Base-by-base conservation (phyloP, 2,888 invertebrate genomes). In the Tetheella fluctuosa region DNA sequence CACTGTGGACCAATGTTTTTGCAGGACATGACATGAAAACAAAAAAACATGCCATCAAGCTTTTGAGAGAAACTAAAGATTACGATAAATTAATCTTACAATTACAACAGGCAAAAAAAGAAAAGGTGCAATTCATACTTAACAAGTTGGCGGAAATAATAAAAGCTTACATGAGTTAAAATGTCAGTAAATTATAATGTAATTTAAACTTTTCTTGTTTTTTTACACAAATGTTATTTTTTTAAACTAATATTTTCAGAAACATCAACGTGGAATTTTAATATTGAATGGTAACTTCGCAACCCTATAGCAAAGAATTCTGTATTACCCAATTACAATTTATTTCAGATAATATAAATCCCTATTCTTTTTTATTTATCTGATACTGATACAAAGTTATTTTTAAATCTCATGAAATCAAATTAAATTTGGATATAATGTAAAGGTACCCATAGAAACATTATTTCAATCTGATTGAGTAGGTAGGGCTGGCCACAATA, bases 1-100 rank as follows among this genome's bases (percentile, higher is more conserved):
- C 78, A 59, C 77, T 91, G 0, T 91, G 91, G 91, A 85, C 88
- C 0, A 90, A 88, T 74, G 89, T 89, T 0, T 91, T 83, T 62
- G 70, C 71, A 5, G 74, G 78, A n/a, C 81, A 76, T 23, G 86
- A 89, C 10, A 74, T 76, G 0, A 79, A 83, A 69, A 60, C 70
- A 0, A 91, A 89, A 64, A 88, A 90, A 70, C 53, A 73, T 15
- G 85, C 89, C 0, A 90, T 91, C 12, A 86, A 81, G 67, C 70
- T 71, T 20, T 62, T 91, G 23, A 83, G 82, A 59, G 74, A 76
- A 42, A 71, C 73, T 1, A 83, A 81, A 0, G 90, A 91, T 53
- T 90, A 89, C 57, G 81, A 86, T 4, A 85, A 84, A 60, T 69
- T 91, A 37, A 67, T 90, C 10, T 64, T 61, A 0, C 80, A 86